phyloP scores from a whole-genome alignment of 1,140 invertebrate species.

The Choristoneura fumiferana region DNA sequence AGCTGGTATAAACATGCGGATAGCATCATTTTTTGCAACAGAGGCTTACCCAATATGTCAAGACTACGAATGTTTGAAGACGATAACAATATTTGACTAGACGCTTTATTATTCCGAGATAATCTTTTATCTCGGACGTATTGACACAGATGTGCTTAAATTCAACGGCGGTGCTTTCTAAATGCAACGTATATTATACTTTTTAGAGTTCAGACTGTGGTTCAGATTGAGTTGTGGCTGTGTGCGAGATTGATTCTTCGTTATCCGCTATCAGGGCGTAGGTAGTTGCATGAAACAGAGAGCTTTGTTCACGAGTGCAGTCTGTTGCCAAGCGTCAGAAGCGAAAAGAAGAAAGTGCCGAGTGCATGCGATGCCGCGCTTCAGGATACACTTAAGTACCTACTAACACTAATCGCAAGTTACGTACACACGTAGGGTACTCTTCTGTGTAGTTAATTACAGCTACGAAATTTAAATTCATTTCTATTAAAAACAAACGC shows the following conservation, averaged over 20 bases:
- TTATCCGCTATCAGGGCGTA: conserved; percentile 15
- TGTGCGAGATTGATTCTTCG: background rate
- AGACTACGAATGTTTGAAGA: background rate
- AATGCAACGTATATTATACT: no score
- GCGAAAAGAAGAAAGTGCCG: conserved; percentile 1
- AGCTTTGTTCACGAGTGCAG: conserved; percentile 10
- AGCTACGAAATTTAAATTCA: background rate
- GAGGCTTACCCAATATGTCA: background rate
- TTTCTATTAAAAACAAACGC: conserved; percentile 8
- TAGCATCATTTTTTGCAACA: background rate
- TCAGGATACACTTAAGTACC: no score
- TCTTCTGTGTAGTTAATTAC: no score
- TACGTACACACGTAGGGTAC: background rate
- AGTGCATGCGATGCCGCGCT: background rate
- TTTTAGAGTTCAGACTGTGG: background rate
- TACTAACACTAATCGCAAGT: background rate
- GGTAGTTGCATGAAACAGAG: conserved; percentile 6
- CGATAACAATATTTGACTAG: conserved; percentile 16
- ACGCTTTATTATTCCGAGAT: conserved; percentile 16
- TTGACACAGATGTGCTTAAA: conserved; percentile 13
- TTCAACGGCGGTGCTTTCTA: background rate
- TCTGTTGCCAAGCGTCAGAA: background rate
- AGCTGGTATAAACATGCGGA: no score
- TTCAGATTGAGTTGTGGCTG: background rate
- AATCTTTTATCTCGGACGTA: conserved; percentile 11